Base-by-base conservation (phyloP, 2,888 invertebrate genomes). In the Junonia oenone region DNA sequence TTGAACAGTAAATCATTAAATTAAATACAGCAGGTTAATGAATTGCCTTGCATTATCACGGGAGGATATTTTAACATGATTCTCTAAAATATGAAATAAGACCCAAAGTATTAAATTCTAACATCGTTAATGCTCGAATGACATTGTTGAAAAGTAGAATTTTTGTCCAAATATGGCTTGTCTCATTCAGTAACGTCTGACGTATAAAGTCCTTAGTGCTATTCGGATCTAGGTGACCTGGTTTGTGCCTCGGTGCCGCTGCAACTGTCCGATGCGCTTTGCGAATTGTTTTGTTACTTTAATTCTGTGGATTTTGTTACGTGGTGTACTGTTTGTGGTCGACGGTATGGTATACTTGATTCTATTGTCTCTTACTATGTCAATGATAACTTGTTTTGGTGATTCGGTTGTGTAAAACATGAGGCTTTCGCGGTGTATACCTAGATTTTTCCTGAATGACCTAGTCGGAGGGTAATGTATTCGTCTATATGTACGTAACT, bases 241-340 rank as follows among this genome's bases (percentile, higher is more conserved):
- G 61, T 66, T 67, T 58, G 59, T 55, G 53, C 62, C 57, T 57
- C 66, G 67, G 63, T 72, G 69, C 74, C 71, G 65, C 26, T 59
- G 59, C 61, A 45, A 51, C 56, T 52, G 61, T 55, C 70, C 73
- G 75, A 70, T 71, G 69, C 66, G 68, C 68, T 72, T 77, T 76
- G 76, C 72, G 73, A 75, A 81, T 76, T 78, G 76, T 62, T 63
- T 67, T 66, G 63, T 66, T 63, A 59, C 59, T 60, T 64, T 61
- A 61, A 66, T 61, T 62, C 64, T 54, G 54, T 27, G 51, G 63
- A 60, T 60, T 51, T 51, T 55, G 56, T 60, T 63, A 61, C 57
- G 51, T 51, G 56, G 51, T 45, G 48, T 45, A 26, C 48, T 58
- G 45, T 55, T 58, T 45, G 58, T 19, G 55, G 54, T 35, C 26